Conservation (phyloP, 2,797 vertebrate genomes). For the Buphagus erythrorhynchus region DNA sequence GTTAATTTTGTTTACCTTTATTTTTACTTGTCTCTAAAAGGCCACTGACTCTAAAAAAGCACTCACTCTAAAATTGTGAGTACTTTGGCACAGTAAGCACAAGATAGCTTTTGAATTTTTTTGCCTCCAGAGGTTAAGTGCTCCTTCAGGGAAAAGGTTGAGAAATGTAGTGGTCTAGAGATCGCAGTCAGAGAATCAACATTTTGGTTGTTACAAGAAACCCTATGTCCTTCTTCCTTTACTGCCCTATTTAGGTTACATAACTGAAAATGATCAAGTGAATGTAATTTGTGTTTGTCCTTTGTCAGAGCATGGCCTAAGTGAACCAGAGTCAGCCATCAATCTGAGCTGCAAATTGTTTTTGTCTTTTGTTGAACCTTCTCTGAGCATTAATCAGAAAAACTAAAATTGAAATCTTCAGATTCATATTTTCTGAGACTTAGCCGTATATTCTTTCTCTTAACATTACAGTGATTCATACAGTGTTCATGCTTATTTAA, state of each 20-base stretch:
- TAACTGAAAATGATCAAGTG: background rate
- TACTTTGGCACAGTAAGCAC: background rate
- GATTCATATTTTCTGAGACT: background rate
- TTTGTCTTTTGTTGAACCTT: background rate
- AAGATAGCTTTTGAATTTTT: background rate
- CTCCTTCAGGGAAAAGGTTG: background rate
- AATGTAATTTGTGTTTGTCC: background rate
- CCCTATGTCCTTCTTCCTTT: background rate
- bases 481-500: background rate
- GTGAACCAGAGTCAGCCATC: background rate
- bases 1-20: background rate
- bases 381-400: background rate
- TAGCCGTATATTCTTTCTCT: background rate
- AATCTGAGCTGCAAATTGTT: background rate
- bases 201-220: background rate
- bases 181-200: background rate
- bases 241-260: background rate
- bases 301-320: background rate
- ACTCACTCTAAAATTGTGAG: background rate
- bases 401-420: background rate
- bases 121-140: background rate
- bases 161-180: background rate
- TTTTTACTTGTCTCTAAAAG: background rate
- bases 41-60: too few relatives aligned
- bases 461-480: background rate